phyloP scores from a whole-genome alignment of 2,113 vertebrate species.

The Bos javanicus region DNA sequence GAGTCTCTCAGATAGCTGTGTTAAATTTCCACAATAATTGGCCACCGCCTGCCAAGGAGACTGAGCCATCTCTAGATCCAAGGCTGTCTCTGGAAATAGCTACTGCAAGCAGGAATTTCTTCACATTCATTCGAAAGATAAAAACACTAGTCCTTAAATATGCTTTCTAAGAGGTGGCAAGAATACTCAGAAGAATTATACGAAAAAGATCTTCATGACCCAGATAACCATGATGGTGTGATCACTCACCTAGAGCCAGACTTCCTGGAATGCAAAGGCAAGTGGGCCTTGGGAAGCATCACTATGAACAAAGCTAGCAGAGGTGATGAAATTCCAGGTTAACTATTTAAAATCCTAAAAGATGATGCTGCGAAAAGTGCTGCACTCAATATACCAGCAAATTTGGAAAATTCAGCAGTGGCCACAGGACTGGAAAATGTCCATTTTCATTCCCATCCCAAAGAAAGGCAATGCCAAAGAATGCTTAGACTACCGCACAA shows the following conservation, averaged over 20 bases:
- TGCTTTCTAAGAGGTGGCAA: background rate
- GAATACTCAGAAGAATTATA: background rate
- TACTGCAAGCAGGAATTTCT: background rate
- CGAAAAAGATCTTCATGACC: background rate
- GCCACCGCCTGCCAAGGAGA: background rate
- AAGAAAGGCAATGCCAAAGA: background rate
- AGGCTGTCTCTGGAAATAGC: background rate
- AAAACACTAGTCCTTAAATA: background rate
- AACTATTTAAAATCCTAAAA: background rate
- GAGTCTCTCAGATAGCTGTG: background rate
- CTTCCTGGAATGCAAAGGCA: background rate
- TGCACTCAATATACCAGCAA: background rate
- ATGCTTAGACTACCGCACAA: background rate
- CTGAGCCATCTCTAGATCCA: background rate
- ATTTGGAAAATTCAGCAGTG: background rate
- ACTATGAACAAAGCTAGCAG: background rate
- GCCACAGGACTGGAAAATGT: background rate
- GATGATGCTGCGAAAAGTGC: background rate
- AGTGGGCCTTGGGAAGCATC: background rate
- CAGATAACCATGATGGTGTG: background rate
- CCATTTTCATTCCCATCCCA: background rate
- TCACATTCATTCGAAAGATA: background rate
- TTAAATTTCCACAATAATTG: background rate
- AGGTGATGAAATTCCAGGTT: background rate
- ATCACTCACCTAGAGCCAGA: background rate